phyloP scores from a whole-genome alignment of 2,113 vertebrate genomes.

The Gymnocephalus cernua region DNA sequence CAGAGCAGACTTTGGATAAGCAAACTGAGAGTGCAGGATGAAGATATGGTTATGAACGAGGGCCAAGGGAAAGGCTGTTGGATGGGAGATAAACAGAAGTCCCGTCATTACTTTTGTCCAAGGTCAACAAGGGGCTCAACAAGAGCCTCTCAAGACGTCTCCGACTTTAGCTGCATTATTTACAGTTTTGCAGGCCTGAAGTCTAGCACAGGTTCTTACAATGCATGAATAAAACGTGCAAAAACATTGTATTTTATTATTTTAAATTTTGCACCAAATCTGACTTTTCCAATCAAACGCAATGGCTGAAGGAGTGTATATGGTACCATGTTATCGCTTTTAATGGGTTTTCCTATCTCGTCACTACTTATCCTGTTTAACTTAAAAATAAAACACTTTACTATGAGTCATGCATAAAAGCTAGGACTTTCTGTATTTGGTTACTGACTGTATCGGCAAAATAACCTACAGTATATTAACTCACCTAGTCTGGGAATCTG shows the following conservation, averaged over 20 bases:
- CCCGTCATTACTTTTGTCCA: constrained; percentile 59
- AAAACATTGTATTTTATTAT: neutral
- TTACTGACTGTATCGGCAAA: constrained; percentile 32
- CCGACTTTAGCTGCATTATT: constrained; percentile 43
- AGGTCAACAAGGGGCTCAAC: constrained; percentile 73
- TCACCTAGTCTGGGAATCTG: constrained; percentile 54
- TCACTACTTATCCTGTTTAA: constrained; percentile 23
- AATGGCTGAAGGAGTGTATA: neutral
- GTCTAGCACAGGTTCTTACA: neutral
- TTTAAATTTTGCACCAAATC: neutral
- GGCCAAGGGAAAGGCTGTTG: constrained; percentile 72
- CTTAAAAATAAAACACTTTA: constrained; percentile 32
- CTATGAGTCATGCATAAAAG: constrained; percentile 40
- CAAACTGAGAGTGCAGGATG: constrained; percentile 73
- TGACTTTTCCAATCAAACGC: neutral
- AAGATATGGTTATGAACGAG: constrained; percentile 71
- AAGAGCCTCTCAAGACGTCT: constrained; percentile 53
- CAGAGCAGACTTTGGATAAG: constrained; percentile 69
- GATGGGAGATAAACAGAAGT: constrained; percentile 73
- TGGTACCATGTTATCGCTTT: neutral
- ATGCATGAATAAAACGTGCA: neutral
- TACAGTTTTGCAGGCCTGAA: constrained; percentile 22
- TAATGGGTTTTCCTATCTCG: constrained; percentile 25
- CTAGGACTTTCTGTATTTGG: constrained; percentile 33
- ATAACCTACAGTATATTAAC: constrained; percentile 41